phyloP scores from a whole-genome alignment of 2,797 vertebrate species.

The Paramormyrops hopkinsi region DNA sequence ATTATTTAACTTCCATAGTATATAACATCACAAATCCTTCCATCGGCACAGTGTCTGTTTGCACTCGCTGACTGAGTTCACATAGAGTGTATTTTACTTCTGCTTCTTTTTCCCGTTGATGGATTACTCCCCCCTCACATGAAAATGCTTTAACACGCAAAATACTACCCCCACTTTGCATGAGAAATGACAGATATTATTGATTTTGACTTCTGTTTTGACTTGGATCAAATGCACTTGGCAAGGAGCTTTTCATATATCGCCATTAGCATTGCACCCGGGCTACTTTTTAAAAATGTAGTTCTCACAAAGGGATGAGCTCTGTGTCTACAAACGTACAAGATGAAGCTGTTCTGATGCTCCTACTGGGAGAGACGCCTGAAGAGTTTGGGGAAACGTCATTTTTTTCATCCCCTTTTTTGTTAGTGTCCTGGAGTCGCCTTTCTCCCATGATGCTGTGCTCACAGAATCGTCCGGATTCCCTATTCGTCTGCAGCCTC shows the following conservation, averaged over 20 bases:
- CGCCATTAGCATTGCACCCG: constrained; percentile 48
- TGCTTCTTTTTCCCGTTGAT: neutral
- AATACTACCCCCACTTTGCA: constrained; percentile 38
- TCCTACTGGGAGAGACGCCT: constrained; percentile 26
- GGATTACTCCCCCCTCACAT: neutral
- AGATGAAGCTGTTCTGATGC: constrained; percentile 49
- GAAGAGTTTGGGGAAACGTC: constrained; percentile 25
- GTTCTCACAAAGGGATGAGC: constrained; percentile 47
- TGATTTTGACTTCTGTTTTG: constrained; percentile 40
- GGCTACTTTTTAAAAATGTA: constrained; percentile 24
- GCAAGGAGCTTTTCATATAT: constrained; percentile 51
- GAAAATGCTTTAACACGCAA: constrained; percentile 19
- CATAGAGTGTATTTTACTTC: neutral
- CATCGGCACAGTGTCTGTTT: neutral
- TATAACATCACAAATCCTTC: neutral
- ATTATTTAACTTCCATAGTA: neutral
- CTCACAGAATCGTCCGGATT: neutral
- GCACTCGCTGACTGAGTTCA: neutral
- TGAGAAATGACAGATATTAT: constrained; percentile 50
- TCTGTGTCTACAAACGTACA: constrained; percentile 43
- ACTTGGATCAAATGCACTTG: constrained; percentile 49
- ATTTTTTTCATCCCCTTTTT: neutral
- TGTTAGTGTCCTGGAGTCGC: neutral
- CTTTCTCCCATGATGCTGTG: neutral
- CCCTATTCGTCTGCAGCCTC: neutral